These are phyloP conservation scores for Erebia ligea DNA, from an alignment of 2,888 invertebrate species.

Conservation along the genomic window DNA sequence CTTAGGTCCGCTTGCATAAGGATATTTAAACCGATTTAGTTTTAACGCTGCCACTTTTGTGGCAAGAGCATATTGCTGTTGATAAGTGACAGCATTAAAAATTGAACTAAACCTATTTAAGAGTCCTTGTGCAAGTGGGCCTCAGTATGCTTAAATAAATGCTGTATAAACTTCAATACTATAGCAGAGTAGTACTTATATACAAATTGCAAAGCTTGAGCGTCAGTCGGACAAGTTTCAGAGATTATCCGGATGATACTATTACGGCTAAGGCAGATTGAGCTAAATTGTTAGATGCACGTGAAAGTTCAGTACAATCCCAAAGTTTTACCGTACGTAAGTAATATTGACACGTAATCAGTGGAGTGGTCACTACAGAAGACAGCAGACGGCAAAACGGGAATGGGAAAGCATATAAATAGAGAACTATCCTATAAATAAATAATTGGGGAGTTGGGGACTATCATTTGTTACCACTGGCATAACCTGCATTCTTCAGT, in stretches of 20 bases:
- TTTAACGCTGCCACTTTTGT: no score
- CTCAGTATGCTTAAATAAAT: not conserved
- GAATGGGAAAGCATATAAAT: not conserved
- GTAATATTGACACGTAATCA: constrained; percentile 8
- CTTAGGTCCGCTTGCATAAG: no score
- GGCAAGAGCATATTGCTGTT: no score
- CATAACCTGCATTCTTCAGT: no score
- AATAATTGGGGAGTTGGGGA: no score
- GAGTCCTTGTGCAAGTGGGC: no score
- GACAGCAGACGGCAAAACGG: not conserved
- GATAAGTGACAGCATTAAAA: no score
- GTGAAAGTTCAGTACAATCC: constrained; percentile 10
- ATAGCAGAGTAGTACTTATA: constrained; percentile 15
- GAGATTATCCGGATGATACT: constrained; percentile 37
- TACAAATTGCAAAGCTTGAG: constrained; percentile 23
- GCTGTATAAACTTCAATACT: constrained; percentile 4
- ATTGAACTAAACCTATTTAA: no score
- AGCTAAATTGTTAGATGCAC: constrained; percentile 24
- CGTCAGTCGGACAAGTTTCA: constrained; percentile 29
- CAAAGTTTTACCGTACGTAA: constrained; percentile 9
- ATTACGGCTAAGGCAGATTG: constrained; percentile 32
- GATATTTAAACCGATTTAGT: no score
- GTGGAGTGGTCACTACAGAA: not conserved
- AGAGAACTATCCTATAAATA: no score
- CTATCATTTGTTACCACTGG: no score